Percentiles rank a stretch among this genome's conserved stretches.
phyloP scores from a whole-genome alignment of 2,888 invertebrate species.

The Globia sparganii region DNA sequence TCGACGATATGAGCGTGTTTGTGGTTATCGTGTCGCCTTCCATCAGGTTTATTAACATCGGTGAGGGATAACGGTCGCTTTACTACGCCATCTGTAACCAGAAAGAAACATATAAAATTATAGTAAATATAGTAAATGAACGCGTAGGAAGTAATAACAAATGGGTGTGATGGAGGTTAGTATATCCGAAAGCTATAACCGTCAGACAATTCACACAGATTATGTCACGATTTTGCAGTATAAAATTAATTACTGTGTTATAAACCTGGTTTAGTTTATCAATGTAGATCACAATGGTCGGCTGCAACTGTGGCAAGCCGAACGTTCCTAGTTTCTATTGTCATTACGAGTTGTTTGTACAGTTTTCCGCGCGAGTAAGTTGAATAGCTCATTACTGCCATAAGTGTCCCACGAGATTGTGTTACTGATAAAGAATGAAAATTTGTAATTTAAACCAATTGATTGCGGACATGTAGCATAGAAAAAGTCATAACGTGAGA shows the following conservation, averaged over 20 bases:
- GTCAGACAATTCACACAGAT: slow-evolving; percentile 57
- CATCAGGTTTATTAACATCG: slow-evolving; percentile 86
- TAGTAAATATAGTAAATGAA: slow-evolving; percentile 29
- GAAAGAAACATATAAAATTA: slow-evolving; percentile 48
- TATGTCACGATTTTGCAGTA: slow-evolving; percentile 66
- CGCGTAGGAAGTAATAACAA: slow-evolving; percentile 48
- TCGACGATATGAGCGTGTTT: slow-evolving; percentile 82
- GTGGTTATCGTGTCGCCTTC: slow-evolving; percentile 83
- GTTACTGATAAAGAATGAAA: slow-evolving; percentile 58
- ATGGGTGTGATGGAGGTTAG: slow-evolving; percentile 23
- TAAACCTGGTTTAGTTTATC: slow-evolving; percentile 61
- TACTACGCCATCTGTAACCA: slow-evolving; percentile 88
- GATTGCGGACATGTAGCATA: not conserved
- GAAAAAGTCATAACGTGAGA: slow-evolving; percentile 16
- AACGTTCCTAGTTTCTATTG: slow-evolving; percentile 68
- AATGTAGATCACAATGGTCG: slow-evolving; percentile 66
- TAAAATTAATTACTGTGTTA: slow-evolving; percentile 54
- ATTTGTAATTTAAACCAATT: slow-evolving; percentile 45
- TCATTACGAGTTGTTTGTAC: slow-evolving; percentile 63
- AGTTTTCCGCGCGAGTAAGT: slow-evolving; percentile 56
- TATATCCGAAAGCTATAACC: slow-evolving; percentile 42
- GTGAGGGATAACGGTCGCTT: slow-evolving; percentile 80
- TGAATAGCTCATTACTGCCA: slow-evolving; percentile 64
- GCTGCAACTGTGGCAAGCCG: slow-evolving; percentile 67
- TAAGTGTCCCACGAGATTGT: slow-evolving; percentile 71